Conservation (phyloP, 2,888 invertebrate species). For the Antheraea yamamai region DNA sequence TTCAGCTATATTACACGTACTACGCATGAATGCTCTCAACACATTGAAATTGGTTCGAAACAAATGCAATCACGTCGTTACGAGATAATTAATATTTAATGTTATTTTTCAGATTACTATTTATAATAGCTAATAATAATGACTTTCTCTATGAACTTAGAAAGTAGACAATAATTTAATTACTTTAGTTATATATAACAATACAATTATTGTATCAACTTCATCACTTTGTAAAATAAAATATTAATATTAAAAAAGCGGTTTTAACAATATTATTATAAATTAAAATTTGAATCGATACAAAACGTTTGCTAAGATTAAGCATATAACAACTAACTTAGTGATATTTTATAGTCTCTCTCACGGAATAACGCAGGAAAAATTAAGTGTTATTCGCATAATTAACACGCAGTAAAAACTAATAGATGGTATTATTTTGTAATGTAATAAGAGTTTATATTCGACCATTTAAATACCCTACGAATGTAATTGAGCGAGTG, state of each 20-base stretch:
- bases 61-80: constrained; percentile 47
- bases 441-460: not conserved
- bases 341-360: not conserved
- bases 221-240: not conserved
- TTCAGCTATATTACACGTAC: constrained; percentile 48
- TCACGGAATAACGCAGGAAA: not conserved
- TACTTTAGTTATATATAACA: not conserved
- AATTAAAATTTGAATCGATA: not conserved
- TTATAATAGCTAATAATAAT: constrained; percentile 28
- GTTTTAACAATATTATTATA: not conserved
- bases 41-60: constrained; percentile 36
- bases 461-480: constrained; percentile 6
- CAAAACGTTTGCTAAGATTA: not conserved
- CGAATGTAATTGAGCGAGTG: constrained; percentile 42
- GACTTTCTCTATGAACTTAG: not conserved
- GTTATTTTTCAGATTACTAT: constrained; percentile 33
- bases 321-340: not conserved
- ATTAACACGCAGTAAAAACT: not conserved
- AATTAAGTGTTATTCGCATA: not conserved
- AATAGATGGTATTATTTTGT: not conserved
- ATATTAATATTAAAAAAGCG: not conserved
- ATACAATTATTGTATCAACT: not conserved
- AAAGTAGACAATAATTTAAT: not conserved
- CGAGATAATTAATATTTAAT: constrained; percentile 41
- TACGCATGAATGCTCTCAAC: constrained; percentile 43